phyloP scores from a whole-genome alignment of 2,113 vertebrate species.

The Girardinichthys multiradiatus region DNA sequence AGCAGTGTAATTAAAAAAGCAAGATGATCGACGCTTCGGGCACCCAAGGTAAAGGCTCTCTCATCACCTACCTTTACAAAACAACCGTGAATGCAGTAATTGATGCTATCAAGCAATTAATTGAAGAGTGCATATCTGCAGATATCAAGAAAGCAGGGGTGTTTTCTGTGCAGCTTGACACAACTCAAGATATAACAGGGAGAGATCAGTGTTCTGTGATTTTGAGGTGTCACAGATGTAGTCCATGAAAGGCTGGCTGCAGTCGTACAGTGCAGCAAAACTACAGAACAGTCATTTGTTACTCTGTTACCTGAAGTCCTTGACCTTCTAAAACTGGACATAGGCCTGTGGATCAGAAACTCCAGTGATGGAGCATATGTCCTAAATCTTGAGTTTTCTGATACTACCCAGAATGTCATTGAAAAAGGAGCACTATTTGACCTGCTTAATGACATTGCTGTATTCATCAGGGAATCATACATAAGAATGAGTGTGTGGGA shows the following conservation, averaged over 20 bases:
- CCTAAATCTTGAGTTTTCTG: not conserved
- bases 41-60: not conserved
- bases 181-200: not conserved
- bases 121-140: not conserved
- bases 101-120: not conserved
- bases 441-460: not conserved
- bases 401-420: not conserved
- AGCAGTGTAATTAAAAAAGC: not conserved
- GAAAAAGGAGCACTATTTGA: not conserved
- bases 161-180: conserved; percentile 6
- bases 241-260: conserved; percentile 6
- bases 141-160: conserved; percentile 9
- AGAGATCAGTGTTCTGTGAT: conserved; percentile 7
- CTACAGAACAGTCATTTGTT: not conserved
- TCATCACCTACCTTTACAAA: not conserved
- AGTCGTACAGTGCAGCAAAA: not conserved
- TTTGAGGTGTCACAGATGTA: conserved; percentile 6
- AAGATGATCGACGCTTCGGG: not conserved
- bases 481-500: not conserved
- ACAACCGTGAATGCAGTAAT: not conserved
- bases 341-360: not conserved
- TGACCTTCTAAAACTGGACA: not conserved
- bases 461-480: not conserved
- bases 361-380: conserved; percentile 11
- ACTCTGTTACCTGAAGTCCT: not conserved